Percentiles rank a stretch among this genome's conserved stretches.
Evolutionary conservation across 1,140 invertebrate species (phyloP).

Genomic region (Hetaerina americana): DNA sequence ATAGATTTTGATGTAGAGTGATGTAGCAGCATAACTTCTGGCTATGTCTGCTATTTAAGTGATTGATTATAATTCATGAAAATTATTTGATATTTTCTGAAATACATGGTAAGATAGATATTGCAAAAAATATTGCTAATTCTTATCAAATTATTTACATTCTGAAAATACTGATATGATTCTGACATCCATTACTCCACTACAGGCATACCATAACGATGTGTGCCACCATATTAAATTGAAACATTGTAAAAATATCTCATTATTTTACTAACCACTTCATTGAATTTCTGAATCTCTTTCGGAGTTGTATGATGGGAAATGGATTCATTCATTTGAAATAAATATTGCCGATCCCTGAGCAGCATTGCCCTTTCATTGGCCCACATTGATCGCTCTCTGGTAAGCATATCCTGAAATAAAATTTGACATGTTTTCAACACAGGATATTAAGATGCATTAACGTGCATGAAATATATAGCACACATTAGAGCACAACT

Average conservation of each 20-base stretch:
- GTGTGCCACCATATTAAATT: no score
- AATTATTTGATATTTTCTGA: not conserved
- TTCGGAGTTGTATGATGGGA: no score
- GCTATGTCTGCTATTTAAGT: not conserved
- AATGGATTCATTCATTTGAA: no score
- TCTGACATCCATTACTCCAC: no score
- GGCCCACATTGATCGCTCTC: not conserved
- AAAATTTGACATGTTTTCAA: not conserved
- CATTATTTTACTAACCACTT: no score
- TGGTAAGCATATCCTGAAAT: not conserved
- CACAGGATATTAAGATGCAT: not conserved
- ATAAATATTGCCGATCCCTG: not conserved
- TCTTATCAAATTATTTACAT: not conserved
- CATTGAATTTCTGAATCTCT: no score
- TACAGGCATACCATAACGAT: no score
- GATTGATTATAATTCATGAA: not conserved
- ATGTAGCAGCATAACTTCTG: not conserved
- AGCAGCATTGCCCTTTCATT: not conserved
- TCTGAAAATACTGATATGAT: no score
- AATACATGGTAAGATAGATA: not conserved
- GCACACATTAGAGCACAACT: not conserved
- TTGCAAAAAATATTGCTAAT: not conserved
- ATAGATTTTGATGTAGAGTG: not conserved
- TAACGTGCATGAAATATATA: not conserved
- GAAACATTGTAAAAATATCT: no score